phyloP scores from a whole-genome alignment of 2,888 invertebrate genomes.

The Polymixis lichenea region DNA sequence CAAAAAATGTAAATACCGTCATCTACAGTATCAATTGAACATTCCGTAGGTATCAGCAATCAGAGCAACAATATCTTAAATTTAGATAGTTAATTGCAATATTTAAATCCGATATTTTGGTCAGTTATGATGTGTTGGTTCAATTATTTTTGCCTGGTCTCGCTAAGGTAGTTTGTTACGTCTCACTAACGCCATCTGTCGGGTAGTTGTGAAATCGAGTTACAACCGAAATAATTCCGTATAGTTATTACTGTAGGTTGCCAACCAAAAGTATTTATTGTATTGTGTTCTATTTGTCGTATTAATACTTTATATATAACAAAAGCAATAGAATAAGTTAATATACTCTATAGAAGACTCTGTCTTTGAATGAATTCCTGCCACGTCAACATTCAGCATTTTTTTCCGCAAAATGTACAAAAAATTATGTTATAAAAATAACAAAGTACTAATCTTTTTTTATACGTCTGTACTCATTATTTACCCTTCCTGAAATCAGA shows the following conservation, averaged over 20 bases:
- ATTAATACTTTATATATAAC: neutral
- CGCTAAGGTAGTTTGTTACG: neutral
- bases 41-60: neutral
- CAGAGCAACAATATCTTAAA: neutral
- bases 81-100: neutral
- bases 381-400: neutral
- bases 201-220: neutral
- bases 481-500: neutral
- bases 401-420: neutral
- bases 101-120: conserved; percentile 32
- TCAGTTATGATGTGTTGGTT: conserved; percentile 25
- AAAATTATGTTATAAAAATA: neutral
- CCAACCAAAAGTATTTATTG: neutral
- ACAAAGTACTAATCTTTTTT: neutral
- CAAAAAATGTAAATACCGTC: conserved; percentile 2
- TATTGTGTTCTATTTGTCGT: neutral
- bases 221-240: neutral
- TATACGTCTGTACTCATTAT: neutral
- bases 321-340: neutral
- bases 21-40: neutral
- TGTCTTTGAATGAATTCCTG: neutral
- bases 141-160: neutral
- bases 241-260: neutral
- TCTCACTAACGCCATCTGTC: conserved; percentile 31
- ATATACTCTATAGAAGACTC: conserved; percentile 2